A percentile compares a stretch with the other conserved stretches of the same genome.
Evolutionary conservation across 2,113 vertebrate species (phyloP).

Genomic region (Mastomys natalensis): DNA sequence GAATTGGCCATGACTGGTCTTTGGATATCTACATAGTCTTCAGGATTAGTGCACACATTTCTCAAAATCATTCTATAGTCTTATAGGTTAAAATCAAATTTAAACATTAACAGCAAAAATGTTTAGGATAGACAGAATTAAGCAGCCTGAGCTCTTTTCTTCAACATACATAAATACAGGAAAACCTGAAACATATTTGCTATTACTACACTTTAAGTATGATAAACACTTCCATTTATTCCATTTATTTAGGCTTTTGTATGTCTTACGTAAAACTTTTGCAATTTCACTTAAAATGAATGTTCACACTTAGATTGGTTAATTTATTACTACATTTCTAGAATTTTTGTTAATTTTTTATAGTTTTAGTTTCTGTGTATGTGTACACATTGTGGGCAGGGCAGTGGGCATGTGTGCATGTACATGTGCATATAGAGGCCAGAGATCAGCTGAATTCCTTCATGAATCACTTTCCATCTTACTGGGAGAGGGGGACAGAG

Average conservation of each 20-base stretch:
- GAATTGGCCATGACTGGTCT: background rate
- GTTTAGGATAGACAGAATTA: background rate
- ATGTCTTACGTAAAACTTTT: background rate
- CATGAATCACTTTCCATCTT: background rate
- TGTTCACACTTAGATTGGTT: background rate
- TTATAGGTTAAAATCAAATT: background rate
- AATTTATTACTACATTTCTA: background rate
- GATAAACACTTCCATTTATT: background rate
- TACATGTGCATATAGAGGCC: too few relatives aligned
- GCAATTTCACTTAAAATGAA: background rate
- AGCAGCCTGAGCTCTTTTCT: background rate
- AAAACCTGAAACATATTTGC: background rate
- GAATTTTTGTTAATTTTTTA: background rate
- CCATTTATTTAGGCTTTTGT: background rate
- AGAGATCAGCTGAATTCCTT: background rate
- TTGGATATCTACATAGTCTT: background rate
- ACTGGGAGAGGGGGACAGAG: background rate
- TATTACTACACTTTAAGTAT: background rate
- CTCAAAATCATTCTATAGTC: background rate
- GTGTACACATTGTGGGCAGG: background rate
- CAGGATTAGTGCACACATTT: background rate
- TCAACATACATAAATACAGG: background rate
- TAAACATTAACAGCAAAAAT: background rate
- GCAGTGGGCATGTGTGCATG: background rate
- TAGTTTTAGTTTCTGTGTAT: background rate